Percentiles rank a stretch among this genome's conserved stretches.
Conservation (phyloP, 2,113 vertebrate species). For the Chaenocephalus aceratus region DNA sequence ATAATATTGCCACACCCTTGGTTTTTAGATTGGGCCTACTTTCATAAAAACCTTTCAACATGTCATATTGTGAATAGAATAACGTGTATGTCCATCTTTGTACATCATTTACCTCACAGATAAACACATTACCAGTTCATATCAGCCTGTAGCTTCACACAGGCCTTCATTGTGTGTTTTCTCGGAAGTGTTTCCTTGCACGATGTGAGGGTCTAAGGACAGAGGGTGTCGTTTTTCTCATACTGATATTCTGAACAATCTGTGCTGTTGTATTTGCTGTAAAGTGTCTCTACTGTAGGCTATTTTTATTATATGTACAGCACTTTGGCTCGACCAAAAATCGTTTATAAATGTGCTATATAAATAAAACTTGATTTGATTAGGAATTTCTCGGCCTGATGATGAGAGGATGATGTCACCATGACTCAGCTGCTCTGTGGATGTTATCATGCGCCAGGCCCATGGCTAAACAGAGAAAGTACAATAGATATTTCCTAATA, state of each 20-base stretch:
- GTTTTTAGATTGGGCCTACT: neutral
- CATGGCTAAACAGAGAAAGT: constrained; percentile 27
- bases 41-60: neutral
- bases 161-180: neutral
- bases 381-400: neutral
- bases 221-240: no score
- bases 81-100: neutral
- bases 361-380: no score
- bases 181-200: no score
- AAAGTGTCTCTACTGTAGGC: no score
- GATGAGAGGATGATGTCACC: constrained; percentile 11
- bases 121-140: neutral
- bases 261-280: no score
- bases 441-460: constrained; percentile 16
- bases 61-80: neutral
- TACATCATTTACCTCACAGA: neutral
- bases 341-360: no score
- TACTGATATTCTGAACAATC: no score
- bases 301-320: no score
- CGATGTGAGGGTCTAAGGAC: no score
- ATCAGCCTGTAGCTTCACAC: neutral
- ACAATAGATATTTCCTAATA: constrained; percentile 76
- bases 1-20: constrained; percentile 24
- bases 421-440: constrained; percentile 68
- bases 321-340: no score